Conservation (phyloP, 1,140 invertebrate genomes). For the Drosophila lowei region DNA sequence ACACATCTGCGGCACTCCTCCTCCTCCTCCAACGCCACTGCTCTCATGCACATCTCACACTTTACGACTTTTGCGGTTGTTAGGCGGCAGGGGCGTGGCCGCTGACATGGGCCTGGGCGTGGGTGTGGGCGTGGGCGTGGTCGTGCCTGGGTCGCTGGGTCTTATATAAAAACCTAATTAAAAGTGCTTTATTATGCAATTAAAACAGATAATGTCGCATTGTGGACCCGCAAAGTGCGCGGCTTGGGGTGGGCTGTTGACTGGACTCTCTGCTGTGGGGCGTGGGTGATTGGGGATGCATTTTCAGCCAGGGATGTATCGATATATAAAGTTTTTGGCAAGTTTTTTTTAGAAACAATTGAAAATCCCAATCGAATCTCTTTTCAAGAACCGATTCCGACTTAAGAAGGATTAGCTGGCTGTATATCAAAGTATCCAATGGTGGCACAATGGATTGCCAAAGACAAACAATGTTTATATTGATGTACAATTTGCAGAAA, state of each 20-base stretch:
- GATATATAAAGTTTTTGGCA: too few species aligned
- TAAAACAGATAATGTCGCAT: constrained; percentile 78
- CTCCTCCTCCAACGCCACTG: not conserved
- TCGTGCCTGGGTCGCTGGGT: constrained; percentile 24
- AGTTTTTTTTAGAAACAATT: too few species aligned
- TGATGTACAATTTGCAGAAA: too few species aligned
- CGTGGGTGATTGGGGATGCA: constrained; percentile 7
- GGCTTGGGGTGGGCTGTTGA: not conserved
- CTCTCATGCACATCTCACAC: not conserved
- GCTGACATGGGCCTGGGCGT: not conserved
- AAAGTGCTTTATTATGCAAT: constrained; percentile 81
- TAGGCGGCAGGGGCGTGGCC: not conserved
- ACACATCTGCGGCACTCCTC: not conserved
- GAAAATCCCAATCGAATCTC: too few species aligned
- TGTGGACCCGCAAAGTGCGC: constrained; percentile 23
- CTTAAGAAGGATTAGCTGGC: too few species aligned
- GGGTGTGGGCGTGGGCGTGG: constrained; percentile 19
- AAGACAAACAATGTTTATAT: too few species aligned
- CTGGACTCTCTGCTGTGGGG: not conserved
- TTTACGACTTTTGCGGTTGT: constrained; percentile 45
- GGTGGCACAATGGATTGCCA: too few species aligned
- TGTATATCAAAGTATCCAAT: too few species aligned
- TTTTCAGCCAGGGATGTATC: constrained; percentile 5
- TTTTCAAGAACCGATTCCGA: too few species aligned
- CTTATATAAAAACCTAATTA: constrained; percentile 75